phyloP scores from a whole-genome alignment of 2,888 invertebrate species.

The Microchrysa polita region DNA sequence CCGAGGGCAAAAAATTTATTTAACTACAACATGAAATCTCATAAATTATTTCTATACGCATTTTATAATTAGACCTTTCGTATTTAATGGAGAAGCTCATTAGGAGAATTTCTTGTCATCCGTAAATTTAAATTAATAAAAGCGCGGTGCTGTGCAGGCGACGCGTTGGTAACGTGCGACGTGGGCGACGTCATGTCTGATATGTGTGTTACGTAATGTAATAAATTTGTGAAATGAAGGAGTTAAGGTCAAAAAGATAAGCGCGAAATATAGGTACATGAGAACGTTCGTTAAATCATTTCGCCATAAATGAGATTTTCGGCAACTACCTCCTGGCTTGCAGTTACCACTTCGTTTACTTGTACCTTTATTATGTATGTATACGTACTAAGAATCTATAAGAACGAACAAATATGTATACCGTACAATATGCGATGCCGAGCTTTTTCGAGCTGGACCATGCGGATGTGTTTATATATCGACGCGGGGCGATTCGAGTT shows the following conservation, averaged over 20 bases:
- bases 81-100: slow-evolving; percentile 30
- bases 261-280: slow-evolving; percentile 11
- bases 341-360: too few species aligned
- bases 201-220: not conserved
- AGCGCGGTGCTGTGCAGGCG: not conserved
- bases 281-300: slow-evolving; percentile 38
- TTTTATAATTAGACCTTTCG: slow-evolving; percentile 4
- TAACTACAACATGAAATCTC: not conserved
- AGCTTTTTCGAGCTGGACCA: too few species aligned
- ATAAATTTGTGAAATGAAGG: slow-evolving; percentile 36
- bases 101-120: slow-evolving; percentile 39
- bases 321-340: not conserved
- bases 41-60: slow-evolving; percentile 5
- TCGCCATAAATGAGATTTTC: slow-evolving; percentile 32
- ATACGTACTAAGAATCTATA: too few species aligned
- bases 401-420: too few species aligned
- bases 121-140: slow-evolving; percentile 40
- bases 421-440: too few species aligned
- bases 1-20: too few species aligned
- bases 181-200: too few species aligned
- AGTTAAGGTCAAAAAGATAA: slow-evolving; percentile 37
- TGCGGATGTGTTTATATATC: too few species aligned
- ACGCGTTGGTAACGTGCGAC: too few species aligned
- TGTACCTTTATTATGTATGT: too few species aligned
- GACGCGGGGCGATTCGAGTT: too few species aligned